Evolutionary conservation across 1,140 invertebrate species (phyloP), one percentile per base, ranked within the genome.

Genomic region (Drosophila teissieri): DNA sequence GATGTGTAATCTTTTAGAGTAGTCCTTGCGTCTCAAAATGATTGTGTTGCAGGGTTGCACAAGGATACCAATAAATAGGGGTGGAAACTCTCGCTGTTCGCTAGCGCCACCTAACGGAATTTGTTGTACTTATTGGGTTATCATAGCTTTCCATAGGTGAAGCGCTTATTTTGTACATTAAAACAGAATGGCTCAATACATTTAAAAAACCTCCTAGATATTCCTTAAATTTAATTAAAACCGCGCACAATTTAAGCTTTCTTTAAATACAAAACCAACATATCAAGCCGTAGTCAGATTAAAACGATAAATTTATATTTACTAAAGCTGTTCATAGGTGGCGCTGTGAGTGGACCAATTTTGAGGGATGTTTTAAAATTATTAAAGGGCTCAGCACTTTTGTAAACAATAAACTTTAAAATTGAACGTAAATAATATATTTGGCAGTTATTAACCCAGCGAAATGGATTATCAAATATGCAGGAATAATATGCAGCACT

Each of bases 1-100:
- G 58, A 52, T 63, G 57, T 72, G 73, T 54, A 60, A 76, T 36
- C 27, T 42, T 57, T 40, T 36, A 46, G 40, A 27, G 40, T 46
- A 58, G 73, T 76, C 73, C 17, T 55, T 14, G 37, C n/a, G 22
- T 4, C 10, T 31, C 17, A 37, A 73, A 63, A 55, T 22, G 6
- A 1, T 31, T 31, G 12, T 34, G 14, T 7, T 37, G 1, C 68
- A 73, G 69, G 55, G 69, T 60, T 73, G 69, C 24, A 53, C 8
- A 1, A 34, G 31, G 31, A 46, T 19, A 19, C 5, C 10, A 14
- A 12, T 0, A 24, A 19, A 60, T 72, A 17, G 15, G 67, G 69
- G 45, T 52, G 45, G 46, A 72, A 60, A 60, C 11, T 24, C 11
- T 45, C 46, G 60, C 42, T 70, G 64, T 24, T 45, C 3, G 10